These are phyloP conservation scores for Montipora capricornis DNA, from an alignment of 64 coral and sea anemone species.

Conservation along the genomic window DNA sequence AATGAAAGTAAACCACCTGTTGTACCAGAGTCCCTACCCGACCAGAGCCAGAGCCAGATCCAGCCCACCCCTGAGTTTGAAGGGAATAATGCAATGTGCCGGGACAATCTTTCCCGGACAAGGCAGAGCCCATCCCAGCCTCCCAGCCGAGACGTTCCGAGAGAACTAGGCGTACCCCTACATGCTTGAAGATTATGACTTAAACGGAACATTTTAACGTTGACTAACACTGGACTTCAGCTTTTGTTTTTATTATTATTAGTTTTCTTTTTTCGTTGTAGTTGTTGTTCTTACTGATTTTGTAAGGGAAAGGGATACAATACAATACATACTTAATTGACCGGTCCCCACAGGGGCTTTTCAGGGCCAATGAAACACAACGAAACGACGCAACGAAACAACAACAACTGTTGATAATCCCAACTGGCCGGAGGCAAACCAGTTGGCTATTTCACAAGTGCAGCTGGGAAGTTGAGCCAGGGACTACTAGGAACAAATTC, in stretches of 20 bases:
- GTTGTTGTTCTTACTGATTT: not conserved
- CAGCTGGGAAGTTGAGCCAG: too few relatives aligned
- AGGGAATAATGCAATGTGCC: slow-evolving; percentile 16
- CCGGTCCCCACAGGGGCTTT: too few relatives aligned
- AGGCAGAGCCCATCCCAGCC: not conserved
- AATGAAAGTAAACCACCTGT: slow-evolving; percentile 34
- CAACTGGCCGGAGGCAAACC: too few relatives aligned
- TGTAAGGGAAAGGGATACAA: not conserved
- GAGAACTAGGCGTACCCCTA: not conserved
- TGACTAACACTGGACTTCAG: not conserved
- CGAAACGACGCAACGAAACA: too few relatives aligned
- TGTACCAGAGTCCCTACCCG: not conserved
- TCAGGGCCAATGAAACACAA: too few relatives aligned
- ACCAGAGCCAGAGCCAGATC: slow-evolving; percentile 22
- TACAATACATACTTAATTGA: too few relatives aligned
- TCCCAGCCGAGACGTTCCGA: not conserved
- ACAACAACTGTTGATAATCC: too few relatives aligned
- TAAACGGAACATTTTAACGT: not conserved
- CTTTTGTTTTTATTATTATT: not conserved
- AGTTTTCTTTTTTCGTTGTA: not conserved
- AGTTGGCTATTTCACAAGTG: too few relatives aligned
- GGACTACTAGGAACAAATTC: too few relatives aligned
- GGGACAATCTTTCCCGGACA: slow-evolving; percentile 44
- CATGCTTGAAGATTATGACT: not conserved
- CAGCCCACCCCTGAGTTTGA: slow-evolving; percentile 4